Conservation (phyloP, 2,888 invertebrate genomes). For the Didymodactylos carnosus region DNA sequence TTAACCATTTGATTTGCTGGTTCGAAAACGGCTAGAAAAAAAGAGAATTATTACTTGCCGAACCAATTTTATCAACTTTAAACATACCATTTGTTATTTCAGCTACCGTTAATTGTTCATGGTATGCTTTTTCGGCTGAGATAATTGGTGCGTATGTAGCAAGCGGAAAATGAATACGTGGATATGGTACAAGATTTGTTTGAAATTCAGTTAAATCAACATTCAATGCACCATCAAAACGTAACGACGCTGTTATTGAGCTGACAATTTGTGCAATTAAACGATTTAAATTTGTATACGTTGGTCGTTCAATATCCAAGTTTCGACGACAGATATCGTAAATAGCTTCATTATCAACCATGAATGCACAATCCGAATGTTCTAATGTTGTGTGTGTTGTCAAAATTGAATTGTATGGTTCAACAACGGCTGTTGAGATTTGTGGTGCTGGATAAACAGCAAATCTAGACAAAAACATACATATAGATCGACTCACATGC, state of each 20-base stretch:
- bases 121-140: conserved; percentile 68
- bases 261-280: conserved; percentile 14
- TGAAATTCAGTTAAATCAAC: conserved; percentile 16
- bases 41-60: too few species aligned
- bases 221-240: conserved; percentile 15
- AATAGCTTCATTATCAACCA: conserved; percentile 74
- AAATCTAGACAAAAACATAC: too few species aligned
- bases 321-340: conserved; percentile 57
- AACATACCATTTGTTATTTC: conserved; percentile 28
- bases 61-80: too few species aligned
- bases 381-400: conserved; percentile 82
- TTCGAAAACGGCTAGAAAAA: conserved; percentile 27
- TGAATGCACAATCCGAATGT: conserved; percentile 86
- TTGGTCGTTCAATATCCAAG: conserved; percentile 16
- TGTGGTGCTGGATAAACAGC: conserved; percentile 75
- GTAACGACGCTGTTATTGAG: conserved; percentile 15
- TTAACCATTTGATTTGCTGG: conserved; percentile 31
- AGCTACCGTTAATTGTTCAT: conserved; percentile 47
- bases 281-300: conserved; percentile 16
- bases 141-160: conserved; percentile 16
- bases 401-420: conserved; percentile 83
- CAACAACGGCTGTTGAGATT: conserved; percentile 74
- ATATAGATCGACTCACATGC: too few species aligned
- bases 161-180: conserved; percentile 15
- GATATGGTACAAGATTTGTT: conserved; percentile 16